phyloP scores from a whole-genome alignment of 2,888 invertebrate genomes.

The Epirrhoe tristata region DNA sequence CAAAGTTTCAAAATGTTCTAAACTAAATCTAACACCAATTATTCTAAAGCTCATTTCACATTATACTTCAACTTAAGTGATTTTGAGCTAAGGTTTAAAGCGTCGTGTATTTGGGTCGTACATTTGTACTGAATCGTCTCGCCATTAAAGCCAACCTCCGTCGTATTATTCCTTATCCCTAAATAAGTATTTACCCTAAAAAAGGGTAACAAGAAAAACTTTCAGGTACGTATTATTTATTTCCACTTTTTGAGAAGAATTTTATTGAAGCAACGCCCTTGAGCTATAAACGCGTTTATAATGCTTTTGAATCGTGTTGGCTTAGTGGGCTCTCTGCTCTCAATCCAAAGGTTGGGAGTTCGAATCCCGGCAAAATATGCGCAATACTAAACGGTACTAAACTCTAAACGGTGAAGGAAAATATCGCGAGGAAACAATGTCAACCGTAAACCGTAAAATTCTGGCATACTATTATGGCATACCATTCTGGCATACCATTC shows the following conservation, averaged over 20 bases:
- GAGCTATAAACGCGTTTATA: background rate
- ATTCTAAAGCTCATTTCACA: background rate
- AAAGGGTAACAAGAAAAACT: background rate
- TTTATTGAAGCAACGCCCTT: too few relatives aligned
- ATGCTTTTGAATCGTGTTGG: background rate
- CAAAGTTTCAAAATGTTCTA: background rate
- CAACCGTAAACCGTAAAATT: too few relatives aligned
- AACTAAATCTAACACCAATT: background rate
- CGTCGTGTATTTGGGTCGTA: background rate
- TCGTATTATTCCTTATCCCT: slow-evolving; percentile 29
- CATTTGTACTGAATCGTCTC: slow-evolving; percentile 13
- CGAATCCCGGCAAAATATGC: too few relatives aligned
- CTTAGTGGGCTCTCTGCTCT: too few relatives aligned
- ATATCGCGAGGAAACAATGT: too few relatives aligned
- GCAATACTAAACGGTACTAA: too few relatives aligned
- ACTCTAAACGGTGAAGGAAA: too few relatives aligned
- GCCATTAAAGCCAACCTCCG: slow-evolving; percentile 19
- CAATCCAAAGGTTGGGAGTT: too few relatives aligned
- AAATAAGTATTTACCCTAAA: slow-evolving; percentile 26
- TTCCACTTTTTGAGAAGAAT: background rate
- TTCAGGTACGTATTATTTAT: background rate
- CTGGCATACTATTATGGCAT: too few relatives aligned
- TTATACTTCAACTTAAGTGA: background rate
- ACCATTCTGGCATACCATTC: too few relatives aligned
- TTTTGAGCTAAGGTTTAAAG: background rate